Base-by-base conservation (phyloP, 2,797 vertebrate species). In the Aselliscus stoliczkanus region DNA sequence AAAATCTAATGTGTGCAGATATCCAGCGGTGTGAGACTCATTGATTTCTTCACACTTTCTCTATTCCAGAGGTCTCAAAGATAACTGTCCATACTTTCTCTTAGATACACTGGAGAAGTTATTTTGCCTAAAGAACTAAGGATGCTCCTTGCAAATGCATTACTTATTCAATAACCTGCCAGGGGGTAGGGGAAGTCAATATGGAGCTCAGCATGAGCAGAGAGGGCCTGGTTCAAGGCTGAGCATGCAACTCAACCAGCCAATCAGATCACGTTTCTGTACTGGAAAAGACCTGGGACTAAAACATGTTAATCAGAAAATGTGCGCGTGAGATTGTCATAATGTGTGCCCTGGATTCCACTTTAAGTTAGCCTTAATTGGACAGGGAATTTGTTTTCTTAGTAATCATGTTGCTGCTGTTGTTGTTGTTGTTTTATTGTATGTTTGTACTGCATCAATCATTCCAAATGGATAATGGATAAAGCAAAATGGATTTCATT, bases 401-500 rank as follows among this genome's bases (percentile, higher is more conserved):
- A 75, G 70, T 91, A 77, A 95, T 96, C 93, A 92, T n/a, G 60
- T 42, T 42, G 42, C 9, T 42, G 6, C 9, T 42, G 6, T 42
- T 42, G 42, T 42, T 42, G 5, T 42, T 4, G 34, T 69, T 90
- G 93, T 54, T 94, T 88, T 79, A 67, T 81, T 77, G 88, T 93
- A 79, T 8, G 14, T 97, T 96, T 96, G 67, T 50, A 37, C 58
- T 29, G 12, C 80, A 91, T 94, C 90, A 52, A 44, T 95, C 95
- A 91, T 89, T 64, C 42, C 6, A 37, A 86, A 89, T 83, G 37
- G 42, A 83, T 70, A 80, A 88, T 77, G 93, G 81, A 86, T 94
- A 84, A 95, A 96, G 72, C 90, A 79, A 79, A 97, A 93, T 34
- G 86, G 92, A 97, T 95, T 82, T 97, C 85, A 52, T 60, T 64